phyloP scores from a whole-genome alignment of 1,140 invertebrate species.

The Amyelois transitella region DNA sequence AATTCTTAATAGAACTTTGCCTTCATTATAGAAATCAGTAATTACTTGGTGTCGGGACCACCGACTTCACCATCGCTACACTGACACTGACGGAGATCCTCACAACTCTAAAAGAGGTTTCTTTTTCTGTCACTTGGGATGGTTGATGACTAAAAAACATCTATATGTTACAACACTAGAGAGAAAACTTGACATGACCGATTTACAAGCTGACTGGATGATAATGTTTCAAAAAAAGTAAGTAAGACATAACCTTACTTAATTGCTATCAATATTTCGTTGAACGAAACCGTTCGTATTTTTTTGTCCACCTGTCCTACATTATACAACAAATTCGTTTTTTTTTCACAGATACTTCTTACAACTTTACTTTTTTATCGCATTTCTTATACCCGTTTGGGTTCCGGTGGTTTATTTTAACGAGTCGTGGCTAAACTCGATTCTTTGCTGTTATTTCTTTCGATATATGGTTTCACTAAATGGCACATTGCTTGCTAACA shows the following conservation, averaged over 20 bases:
- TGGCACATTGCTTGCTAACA: conserved; percentile 80
- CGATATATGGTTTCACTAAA: conserved; percentile 75
- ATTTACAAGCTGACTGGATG: conserved; percentile 81
- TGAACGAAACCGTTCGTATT: no score
- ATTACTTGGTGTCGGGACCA: conserved; percentile 77
- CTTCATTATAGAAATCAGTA: conserved; percentile 48
- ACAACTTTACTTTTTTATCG: conserved; percentile 77
- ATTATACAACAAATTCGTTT: no score
- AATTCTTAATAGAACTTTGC: not conserved
- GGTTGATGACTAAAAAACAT: conserved; percentile 79
- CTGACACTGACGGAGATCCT: conserved; percentile 80
- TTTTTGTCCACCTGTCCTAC: no score
- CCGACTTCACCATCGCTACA: conserved; percentile 80
- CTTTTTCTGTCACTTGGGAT: conserved; percentile 82
- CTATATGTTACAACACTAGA: conserved; percentile 76
- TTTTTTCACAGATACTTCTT: conserved; percentile 82
- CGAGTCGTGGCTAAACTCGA: conserved; percentile 75
- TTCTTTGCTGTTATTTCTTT: conserved; percentile 76
- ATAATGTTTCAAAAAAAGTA: conserved; percentile 83
- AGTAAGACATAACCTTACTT: no score
- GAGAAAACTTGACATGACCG: conserved; percentile 81
- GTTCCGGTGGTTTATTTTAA: conserved; percentile 83
- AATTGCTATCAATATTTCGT: no score
- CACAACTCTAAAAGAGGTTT: conserved; percentile 80
- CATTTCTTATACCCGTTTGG: conserved; percentile 82